These are phyloP conservation scores for Cyrtonyx montezumae DNA, from an alignment of 2,113 vertebrate species.

Conservation along the genomic window DNA sequence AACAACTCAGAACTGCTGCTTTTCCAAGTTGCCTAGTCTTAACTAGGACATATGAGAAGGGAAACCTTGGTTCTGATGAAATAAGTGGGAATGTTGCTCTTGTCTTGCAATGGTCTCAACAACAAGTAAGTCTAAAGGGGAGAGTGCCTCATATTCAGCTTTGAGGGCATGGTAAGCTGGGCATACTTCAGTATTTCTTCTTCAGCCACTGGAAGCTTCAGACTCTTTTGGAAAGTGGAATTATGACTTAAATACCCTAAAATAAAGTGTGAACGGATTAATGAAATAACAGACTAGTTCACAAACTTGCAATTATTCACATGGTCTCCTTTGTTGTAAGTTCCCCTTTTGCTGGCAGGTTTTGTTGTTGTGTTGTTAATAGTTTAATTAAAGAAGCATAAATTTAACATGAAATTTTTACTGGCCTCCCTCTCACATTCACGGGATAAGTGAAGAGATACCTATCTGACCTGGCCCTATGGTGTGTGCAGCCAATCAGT, in stretches of 20 bases:
- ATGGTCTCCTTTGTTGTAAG: constrained; percentile 3
- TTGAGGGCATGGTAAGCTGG: neutral
- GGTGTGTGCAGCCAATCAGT: constrained; percentile 3
- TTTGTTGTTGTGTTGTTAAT: constrained; percentile 36
- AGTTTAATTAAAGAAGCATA: constrained; percentile 46
- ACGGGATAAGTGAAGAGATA: constrained; percentile 5
- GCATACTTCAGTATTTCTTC: constrained; percentile 15
- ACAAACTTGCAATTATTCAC: constrained; percentile 18
- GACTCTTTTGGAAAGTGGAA: constrained; percentile 3
- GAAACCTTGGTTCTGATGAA: neutral
- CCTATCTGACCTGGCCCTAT: neutral
- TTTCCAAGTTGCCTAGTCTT: neutral
- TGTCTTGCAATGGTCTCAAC: neutral
- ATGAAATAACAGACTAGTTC: constrained; percentile 27
- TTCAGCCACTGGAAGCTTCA: neutral
- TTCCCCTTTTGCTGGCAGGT: constrained; percentile 25
- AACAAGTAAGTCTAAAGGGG: neutral
- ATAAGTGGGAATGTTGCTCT: neutral
- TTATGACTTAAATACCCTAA: constrained; percentile 46
- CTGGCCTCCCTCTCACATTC: neutral
- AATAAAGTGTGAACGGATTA: constrained; percentile 18
- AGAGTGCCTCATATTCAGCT: neutral
- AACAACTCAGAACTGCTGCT: neutral
- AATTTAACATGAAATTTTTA: constrained; percentile 11
- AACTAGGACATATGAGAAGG: neutral